Evolutionary conservation across 2,888 invertebrate genomes (phyloP), one percentile per base, ranked within the genome.

Genomic region (Boloria selene): DNA sequence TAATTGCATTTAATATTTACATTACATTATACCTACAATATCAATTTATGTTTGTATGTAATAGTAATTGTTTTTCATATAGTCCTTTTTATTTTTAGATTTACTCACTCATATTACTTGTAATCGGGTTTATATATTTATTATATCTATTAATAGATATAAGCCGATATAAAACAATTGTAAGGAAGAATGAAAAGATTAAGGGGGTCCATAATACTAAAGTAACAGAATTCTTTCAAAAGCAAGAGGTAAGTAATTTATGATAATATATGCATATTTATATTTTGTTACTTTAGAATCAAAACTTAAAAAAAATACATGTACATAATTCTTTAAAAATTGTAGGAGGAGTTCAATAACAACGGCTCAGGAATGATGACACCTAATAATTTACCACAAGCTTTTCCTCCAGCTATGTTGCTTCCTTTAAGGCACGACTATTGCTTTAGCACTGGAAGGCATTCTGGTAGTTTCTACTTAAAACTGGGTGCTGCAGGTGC

Each of bases 401-500:
- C 69, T 13, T 51, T 88, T n/a, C 88, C 90, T 0, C 77, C 93
- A 1, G 90, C 93, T 0, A 75, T 86, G 14, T 80, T 92, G 3
- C 85, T 88, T 53, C 86, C 92, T 13, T 73, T 93, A 53, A 88
- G 85, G 44, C 94, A 94, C 75, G 83, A 92, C 75, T 95, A 95
- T 78, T 95, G 94, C 79, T 95, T 95, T 81, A 94, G 93, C 74
- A 93, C 93, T 52, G 95, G 95, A 62, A 85, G 95, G 71, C 95
- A 96, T 84, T 94, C 95, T 17, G 95, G 95, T 42, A 95, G 95
- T 75, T 95, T 96, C 80, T 96, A 95, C 80, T 90, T 96, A 18
- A 96, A 96, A 89, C 83, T 95, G 74, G 96, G 96, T 60, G 95
- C 96, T 64, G 94, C 95, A 75, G 95, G 95, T 95, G 87, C 83